Evolutionary conservation across 2,888 invertebrate species (phyloP), one percentile per base, ranked within the genome.

Genomic region (Orthosia incerta): DNA sequence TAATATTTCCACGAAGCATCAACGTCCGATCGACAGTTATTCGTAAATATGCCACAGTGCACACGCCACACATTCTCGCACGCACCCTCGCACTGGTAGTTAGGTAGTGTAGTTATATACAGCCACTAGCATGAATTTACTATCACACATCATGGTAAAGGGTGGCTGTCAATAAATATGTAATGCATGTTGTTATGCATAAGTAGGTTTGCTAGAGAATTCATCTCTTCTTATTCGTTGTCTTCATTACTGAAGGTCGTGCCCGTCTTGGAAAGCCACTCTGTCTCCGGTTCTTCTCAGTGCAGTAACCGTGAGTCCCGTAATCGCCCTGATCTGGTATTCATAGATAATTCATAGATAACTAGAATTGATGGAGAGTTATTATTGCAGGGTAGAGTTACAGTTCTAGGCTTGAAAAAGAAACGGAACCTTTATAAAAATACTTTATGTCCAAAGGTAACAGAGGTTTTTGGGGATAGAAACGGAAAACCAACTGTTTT

Each of bases 121-220:
- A 48, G 48, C 62, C 62, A 65, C 76, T 61, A 45, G 9, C 61
- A 57, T 67, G 70, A 80, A 80, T 76, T 79, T 68, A 74, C 62
- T 67, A 67, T 76, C 61, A 46, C 67, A 63, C 67, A 48, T 68
- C 39, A 76, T 50, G 12, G 23, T n/a, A 12, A 63, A 59, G 78
- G 80, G 76, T 75, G 20, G 55, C 71, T 68, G 57, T 68, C 67
- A 66, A 79, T 79, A 79, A 79, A 74, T 74, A 74, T 78, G 77
- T 79, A 50, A 79, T 57, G 64, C 51, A 68, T 74, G 65, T 75
- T 11, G 65, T 60, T 63, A n/a, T 64, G 13, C 18, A 63, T 50
- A 62, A 45, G 11, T 66, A 51, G 16, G 15, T 31, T 20, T 50
- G 4, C 16, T 16, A 26, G n/a, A 20, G 11, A 20, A 18, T 50